phyloP scores from a whole-genome alignment of 2,797 vertebrate species.

The Aythya fuligula region DNA sequence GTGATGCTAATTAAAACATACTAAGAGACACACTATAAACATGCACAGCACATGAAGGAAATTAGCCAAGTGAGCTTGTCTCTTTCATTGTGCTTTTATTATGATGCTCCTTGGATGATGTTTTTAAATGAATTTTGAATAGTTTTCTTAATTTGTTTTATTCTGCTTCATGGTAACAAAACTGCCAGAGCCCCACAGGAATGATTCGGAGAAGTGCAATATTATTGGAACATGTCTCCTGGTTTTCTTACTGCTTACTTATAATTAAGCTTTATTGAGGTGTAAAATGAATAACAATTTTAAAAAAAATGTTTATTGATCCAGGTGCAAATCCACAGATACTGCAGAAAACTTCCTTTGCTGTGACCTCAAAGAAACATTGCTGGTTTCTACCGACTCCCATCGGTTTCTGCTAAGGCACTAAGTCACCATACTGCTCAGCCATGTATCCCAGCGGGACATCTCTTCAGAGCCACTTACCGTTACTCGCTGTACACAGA shows the following conservation, averaged over 20 bases:
- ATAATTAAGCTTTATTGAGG: constrained; percentile 87
- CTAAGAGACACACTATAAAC: constrained; percentile 58
- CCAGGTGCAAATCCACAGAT: constrained; percentile 77
- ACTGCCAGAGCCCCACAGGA: constrained; percentile 75
- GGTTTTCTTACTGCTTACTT: constrained; percentile 81
- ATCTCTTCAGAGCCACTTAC: not conserved
- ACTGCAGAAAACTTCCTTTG: constrained; percentile 54
- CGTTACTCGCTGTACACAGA: not conserved
- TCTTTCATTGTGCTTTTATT: constrained; percentile 84
- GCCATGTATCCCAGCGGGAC: not conserved
- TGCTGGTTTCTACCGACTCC: not conserved
- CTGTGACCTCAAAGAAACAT: constrained; percentile 41
- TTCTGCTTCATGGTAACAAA: constrained; percentile 74
- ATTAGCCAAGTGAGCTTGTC: constrained; percentile 78
- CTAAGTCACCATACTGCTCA: not conserved
- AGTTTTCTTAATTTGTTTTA: constrained; percentile 83
- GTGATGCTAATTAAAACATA: constrained; percentile 73
- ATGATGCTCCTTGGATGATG: constrained; percentile 81
- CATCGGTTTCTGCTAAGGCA: not conserved
- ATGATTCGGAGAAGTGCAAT: constrained; percentile 76
- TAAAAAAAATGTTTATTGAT: constrained; percentile 76
- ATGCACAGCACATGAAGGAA: constrained; percentile 68
- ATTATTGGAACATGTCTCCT: constrained; percentile 78
- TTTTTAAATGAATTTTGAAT: constrained; percentile 86
- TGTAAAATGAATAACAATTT: constrained; percentile 84